Conservation (phyloP, 2,888 invertebrate genomes). For the Tiphia femorata region DNA sequence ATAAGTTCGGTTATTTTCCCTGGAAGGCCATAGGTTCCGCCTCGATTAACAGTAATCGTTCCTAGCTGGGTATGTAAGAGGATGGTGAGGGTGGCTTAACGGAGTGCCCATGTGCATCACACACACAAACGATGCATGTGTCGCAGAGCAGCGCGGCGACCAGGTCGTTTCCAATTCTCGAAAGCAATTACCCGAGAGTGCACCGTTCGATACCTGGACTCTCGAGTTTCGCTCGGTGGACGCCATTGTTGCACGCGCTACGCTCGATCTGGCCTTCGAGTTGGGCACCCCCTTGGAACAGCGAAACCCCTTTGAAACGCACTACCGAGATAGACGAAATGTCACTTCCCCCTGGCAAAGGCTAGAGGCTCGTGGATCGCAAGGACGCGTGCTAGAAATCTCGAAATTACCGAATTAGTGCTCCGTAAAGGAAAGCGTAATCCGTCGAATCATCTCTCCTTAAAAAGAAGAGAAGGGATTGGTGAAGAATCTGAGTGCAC, state of each 20-base stretch:
- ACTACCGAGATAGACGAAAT: too few relatives aligned
- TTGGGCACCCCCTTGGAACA: not conserved
- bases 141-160: too few relatives aligned
- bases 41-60: not conserved
- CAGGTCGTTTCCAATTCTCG: slow-evolving; percentile 51
- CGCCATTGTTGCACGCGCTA: slow-evolving; percentile 15
- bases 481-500: too few relatives aligned
- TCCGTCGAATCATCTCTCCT: too few relatives aligned
- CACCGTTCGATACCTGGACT: slow-evolving; percentile 5
- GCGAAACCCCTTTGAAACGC: too few relatives aligned
- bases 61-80: not conserved
- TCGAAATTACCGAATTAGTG: too few relatives aligned
- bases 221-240: slow-evolving; percentile 1
- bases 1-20: not conserved
- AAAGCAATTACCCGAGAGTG: slow-evolving; percentile 47
- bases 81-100: not conserved
- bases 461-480: too few relatives aligned
- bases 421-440: too few relatives aligned
- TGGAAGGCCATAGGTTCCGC: not conserved
- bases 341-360: too few relatives aligned
- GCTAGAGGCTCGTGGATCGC: too few relatives aligned
- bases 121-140: too few relatives aligned
- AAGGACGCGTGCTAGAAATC: too few relatives aligned
- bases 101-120: not conserved
- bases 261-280: not conserved